These are phyloP conservation scores for Pangasius djambal DNA, from an alignment of 2,797 vertebrate species.

Conservation along the genomic window DNA sequence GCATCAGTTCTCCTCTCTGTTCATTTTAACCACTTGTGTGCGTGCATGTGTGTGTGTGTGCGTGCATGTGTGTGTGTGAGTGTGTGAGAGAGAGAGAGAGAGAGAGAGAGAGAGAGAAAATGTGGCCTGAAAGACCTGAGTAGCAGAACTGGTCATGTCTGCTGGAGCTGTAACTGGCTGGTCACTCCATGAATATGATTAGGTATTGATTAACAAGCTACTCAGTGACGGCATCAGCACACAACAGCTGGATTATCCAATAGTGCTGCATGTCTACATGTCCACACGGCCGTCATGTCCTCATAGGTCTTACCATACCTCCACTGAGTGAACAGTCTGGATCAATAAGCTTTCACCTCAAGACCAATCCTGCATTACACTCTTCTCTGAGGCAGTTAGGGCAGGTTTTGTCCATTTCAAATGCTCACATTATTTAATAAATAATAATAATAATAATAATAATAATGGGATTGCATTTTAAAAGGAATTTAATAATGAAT, in stretches of 20 bases:
- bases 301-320: constrained; percentile 12
- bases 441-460: not conserved
- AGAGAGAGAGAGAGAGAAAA: no score
- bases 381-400: not conserved
- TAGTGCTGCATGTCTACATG: not conserved
- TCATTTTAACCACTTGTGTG: no score
- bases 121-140: not conserved
- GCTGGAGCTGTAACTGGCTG: constrained; percentile 18
- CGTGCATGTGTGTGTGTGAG: not conserved
- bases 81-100: no score
- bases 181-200: constrained; percentile 36
- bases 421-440: not conserved
- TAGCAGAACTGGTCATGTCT: not conserved
- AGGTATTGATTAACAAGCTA: constrained; percentile 41
- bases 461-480: not conserved
- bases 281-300: constrained; percentile 26
- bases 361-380: not conserved
- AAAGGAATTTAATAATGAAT: not conserved
- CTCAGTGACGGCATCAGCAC: constrained; percentile 35
- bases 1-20: no score
- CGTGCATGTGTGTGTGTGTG: not conserved
- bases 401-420: not conserved
- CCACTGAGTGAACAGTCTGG: constrained; percentile 19
- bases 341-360: constrained; percentile 17
- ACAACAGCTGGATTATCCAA: constrained; percentile 13